phyloP scores from a whole-genome alignment of 1,140 invertebrate species.

The Arctopsyche grandis region DNA sequence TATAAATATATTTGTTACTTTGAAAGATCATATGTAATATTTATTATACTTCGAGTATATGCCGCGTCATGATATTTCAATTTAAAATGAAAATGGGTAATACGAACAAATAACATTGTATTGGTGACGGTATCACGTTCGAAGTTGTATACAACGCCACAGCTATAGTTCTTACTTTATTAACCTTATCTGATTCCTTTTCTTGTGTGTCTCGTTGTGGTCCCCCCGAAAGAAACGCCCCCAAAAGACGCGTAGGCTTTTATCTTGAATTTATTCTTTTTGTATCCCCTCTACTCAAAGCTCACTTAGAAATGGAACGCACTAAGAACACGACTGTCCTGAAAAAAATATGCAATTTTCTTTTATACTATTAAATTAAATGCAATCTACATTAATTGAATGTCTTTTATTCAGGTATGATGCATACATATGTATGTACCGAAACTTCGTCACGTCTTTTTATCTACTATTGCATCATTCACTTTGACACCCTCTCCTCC shows the following conservation, averaged over 20 bases:
- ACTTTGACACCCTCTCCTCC: constrained; percentile 15
- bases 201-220: constrained; percentile 7
- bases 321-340: background rate
- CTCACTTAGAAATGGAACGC: constrained; percentile 19
- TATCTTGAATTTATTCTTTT: constrained; percentile 40
- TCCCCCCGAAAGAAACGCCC: constrained; percentile 19
- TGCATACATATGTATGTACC: too few relatives aligned
- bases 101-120: constrained; percentile 35
- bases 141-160: constrained; percentile 23
- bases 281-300: constrained; percentile 24
- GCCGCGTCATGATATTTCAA: too few relatives aligned
- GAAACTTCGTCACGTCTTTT: background rate
- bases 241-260: constrained; percentile 29
- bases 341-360: constrained; percentile 36
- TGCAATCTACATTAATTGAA: too few relatives aligned
- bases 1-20: too few relatives aligned
- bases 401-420: too few relatives aligned
- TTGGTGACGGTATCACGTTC: constrained; percentile 13
- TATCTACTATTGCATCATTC: background rate
- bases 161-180: constrained; percentile 40
- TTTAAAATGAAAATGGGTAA: background rate
- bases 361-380: background rate
- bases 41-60: too few relatives aligned
- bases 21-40: too few relatives aligned
- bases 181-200: constrained; percentile 45